Percentiles rank a stretch among this genome's conserved stretches.
Conservation (phyloP, 1,140 invertebrate species). For the Parasteatoda tepidariorum region DNA sequence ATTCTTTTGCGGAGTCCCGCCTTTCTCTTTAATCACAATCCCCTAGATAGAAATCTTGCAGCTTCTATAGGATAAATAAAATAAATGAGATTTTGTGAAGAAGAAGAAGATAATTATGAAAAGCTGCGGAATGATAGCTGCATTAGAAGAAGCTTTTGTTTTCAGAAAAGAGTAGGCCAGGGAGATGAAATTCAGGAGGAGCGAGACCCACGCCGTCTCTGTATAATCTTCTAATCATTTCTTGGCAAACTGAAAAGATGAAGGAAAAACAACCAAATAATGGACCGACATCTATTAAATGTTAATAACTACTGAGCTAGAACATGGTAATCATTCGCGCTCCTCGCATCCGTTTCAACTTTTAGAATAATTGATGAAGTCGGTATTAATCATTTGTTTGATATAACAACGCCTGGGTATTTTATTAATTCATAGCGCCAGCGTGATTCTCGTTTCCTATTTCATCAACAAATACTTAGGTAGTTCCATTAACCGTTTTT, state of each 20-base stretch:
- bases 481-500: conserved; percentile 58
- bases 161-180: conserved; percentile 31
- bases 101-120: conserved; percentile 58
- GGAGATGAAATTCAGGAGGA: conserved; percentile 34
- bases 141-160: conserved; percentile 60
- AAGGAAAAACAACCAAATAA: conserved; percentile 55
- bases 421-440: conserved; percentile 60
- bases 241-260: conserved; percentile 26
- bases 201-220: background rate
- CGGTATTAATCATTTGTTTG: conserved; percentile 61
- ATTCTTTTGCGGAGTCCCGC: conserved; percentile 34
- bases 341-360: conserved; percentile 57
- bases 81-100: conserved; percentile 56
- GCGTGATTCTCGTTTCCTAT: conserved; percentile 49
- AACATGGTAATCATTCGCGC: conserved; percentile 55
- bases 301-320: conserved; percentile 58
- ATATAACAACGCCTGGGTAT: conserved; percentile 56
- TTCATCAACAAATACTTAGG: conserved; percentile 60
- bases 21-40: conserved; percentile 54
- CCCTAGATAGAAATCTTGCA: conserved; percentile 49
- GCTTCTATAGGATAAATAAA: conserved; percentile 60
- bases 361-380: conserved; percentile 60
- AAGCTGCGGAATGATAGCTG: conserved; percentile 31
- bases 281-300: conserved; percentile 60
- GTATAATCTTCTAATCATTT: conserved; percentile 59